Base-by-base conservation (phyloP, 2,888 invertebrate genomes). In the Leucophenga maculata region DNA sequence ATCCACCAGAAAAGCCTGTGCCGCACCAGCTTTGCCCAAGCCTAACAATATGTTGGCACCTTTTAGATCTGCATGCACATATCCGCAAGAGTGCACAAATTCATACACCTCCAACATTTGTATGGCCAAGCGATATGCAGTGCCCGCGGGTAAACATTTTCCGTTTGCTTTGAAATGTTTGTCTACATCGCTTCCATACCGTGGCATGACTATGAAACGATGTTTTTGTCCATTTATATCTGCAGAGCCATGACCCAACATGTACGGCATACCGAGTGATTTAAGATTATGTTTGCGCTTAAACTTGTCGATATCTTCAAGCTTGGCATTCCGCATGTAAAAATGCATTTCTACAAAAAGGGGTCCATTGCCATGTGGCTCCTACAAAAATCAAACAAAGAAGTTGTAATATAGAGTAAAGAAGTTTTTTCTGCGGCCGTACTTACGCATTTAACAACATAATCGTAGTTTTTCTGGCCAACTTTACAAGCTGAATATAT, bases 51-150 rank as follows among this genome's bases (percentile, higher is more conserved):
- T 93, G 88, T 99, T 99, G 11, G 95, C 94, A 0, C 96, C 98
- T 89, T 99, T 99, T 6, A 99, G 92, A 87, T 99, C 99, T 0
- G 95, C 97, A 88, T 99, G 99, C 0, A 97, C 94, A 85, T 98
- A 99, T 3, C 94, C 95, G 76, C 93, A 92, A 67, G 91, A 90
- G 87, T 99, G 99, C 77, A 99, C 95, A 86, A 96, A 99, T 86
- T 98, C 95, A 74, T 98, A 89, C 1, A 94, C 94, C 88, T 98
- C 94, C 75, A 98, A 85, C 91, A 97, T 93, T 91, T 97, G 96
- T 75, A 95, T 88, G 0, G 94, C 95, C 74, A 97, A 85, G 78
- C 94, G 93, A 84, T 94, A 95, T 13, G 94, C 94, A 14, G 95
- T 94, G 1, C 91, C 90, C 39, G 92, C 88, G 1, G 94, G 93